Evolutionary conservation across 1,140 invertebrate species (phyloP), one percentile per base, ranked within the genome.

Genomic region (Drosophila eugracilis): DNA sequence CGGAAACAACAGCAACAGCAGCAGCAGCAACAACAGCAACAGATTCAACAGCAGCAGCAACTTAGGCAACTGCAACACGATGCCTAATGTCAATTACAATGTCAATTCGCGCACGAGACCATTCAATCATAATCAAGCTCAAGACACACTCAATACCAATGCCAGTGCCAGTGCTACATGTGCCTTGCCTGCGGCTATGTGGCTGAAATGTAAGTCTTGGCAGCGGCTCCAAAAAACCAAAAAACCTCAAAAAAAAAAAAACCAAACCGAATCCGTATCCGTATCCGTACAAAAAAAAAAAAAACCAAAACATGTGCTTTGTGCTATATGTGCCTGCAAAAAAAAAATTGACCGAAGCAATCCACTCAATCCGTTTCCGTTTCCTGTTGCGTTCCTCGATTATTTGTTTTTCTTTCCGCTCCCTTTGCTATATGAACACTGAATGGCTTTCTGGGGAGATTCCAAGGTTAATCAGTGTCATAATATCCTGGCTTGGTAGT

Each of bases 201-300:
- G 90, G 89, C 86, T 88, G 62, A 91, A 91, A 91, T 88, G 89
- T 91, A 91, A 91, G 89, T 91, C 84, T 91, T 88, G 77, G 89
- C 78, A 78, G 85, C 78, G 73, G 84, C 80, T 69, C 62, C 74
- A 19, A 32, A 59, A 48, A 62, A 49, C 70, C n/a, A n/a, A 5
- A 44, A 22, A 28, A 26, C 34, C 30, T 12, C 22, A 39, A 17
- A 26, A 30, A 12, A 19, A 41, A 19, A 24, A 19, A 49, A 26
- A 26, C 50, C 57, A 48, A 48, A 30, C 52, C 53, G 24, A 52
- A 54, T 26, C 22, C 49, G 21, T 15, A 60, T 45, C 58, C 41
- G 34, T 37, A 52, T 37, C 57, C 52, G 17, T n/a, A 14, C 41
- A 36, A 17, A 26, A 41, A 50, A 19, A 14, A n/a, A 45, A 24